Evolutionary conservation across 2,797 vertebrate genomes (phyloP), one percentile per base, ranked within the genome.

Genomic region (Diceros bicornis): DNA sequence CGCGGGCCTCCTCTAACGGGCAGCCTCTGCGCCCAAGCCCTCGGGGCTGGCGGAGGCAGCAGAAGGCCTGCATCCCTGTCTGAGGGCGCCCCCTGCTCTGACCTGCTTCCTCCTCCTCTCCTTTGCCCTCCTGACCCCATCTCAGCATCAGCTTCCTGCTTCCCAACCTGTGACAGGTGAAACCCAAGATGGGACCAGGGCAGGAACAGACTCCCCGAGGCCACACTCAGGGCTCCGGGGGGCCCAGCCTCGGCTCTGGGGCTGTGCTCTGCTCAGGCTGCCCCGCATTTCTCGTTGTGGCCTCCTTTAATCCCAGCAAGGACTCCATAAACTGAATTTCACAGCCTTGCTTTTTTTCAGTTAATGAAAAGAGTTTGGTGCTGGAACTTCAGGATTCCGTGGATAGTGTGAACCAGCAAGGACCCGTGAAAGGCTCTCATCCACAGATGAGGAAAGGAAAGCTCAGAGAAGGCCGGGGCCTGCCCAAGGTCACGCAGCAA

Each of bases 21-120:
- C 10, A 13, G n/a, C 4, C 29, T 20, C 37, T 47, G 75, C 23
- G 34, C n/a, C 41, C 6, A 27, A 29, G 16, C 17, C 27, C n/a
- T 0, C 4, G 6, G 10, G 13, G n/a, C 59, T 85, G n/a, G 41
- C 55, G 9, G n/a, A 68, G 55, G 8, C 2, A 9, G 64, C 0
- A 7, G 61, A 37, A 50, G 25, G 47, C 10, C n/a, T 68, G 9
- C 3, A 12, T 25, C 21, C 57, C 17, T 3, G 44, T 6, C 74
- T 18, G 1, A 27, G 2, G 29, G 17, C 7, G 2, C n/a, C 29
- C 32, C 62, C 21, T 8, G 32, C 16, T 6, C 12, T 7, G 17
- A 9, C 55, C 71, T 68, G 21, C 57, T 66, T 52, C 68, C 44
- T 10, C 32, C 32, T 68, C 20, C 5, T 27, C 13, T 55, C 47